Evolutionary conservation across 2,797 vertebrate genomes (phyloP).

Genomic region (Periophthalmus magnuspinnatus): DNA sequence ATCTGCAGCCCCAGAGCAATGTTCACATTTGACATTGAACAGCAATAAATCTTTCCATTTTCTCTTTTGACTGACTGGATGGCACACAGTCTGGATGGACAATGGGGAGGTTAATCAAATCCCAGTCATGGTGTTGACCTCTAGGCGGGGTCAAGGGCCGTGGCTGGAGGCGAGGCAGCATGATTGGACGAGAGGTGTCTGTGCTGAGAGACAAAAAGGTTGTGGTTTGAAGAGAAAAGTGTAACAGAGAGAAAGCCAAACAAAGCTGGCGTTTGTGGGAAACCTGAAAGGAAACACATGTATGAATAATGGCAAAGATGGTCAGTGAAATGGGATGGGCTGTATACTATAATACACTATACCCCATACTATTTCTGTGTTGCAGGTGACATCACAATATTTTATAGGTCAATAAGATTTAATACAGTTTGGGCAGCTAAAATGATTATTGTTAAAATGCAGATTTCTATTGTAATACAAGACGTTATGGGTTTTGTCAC

Average conservation of each 20-base stretch:
- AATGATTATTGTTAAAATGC: no score
- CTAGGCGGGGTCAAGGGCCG: constrained; percentile 61
- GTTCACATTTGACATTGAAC: constrained; percentile 49
- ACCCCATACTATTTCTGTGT: no score
- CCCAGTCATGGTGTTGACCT: constrained; percentile 70
- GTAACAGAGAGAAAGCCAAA: constrained; percentile 53
- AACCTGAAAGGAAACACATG: constrained; percentile 11
- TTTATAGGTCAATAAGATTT: no score
- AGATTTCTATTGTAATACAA: no score
- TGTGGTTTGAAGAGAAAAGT: constrained; percentile 38
- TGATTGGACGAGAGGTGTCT: constrained; percentile 57
- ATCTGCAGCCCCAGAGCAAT: constrained; percentile 27
- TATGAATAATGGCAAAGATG: neutral
- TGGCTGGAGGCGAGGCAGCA: constrained; percentile 40
- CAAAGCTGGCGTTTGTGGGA: constrained; percentile 36
- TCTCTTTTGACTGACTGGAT: constrained; percentile 40
- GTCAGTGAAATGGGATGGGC: neutral
- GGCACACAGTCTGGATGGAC: constrained; percentile 54
- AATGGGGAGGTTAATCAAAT: constrained; percentile 73
- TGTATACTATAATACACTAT: no score
- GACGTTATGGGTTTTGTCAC: no score
- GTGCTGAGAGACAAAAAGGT: constrained; percentile 56
- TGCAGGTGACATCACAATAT: no score
- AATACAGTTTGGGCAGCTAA: no score
- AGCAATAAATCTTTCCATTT: constrained; percentile 55